A percentile compares a stretch with the other conserved stretches of the same genome.
phyloP scores from a whole-genome alignment of 2,113 vertebrate species.

The Mirounga angustirostris region DNA sequence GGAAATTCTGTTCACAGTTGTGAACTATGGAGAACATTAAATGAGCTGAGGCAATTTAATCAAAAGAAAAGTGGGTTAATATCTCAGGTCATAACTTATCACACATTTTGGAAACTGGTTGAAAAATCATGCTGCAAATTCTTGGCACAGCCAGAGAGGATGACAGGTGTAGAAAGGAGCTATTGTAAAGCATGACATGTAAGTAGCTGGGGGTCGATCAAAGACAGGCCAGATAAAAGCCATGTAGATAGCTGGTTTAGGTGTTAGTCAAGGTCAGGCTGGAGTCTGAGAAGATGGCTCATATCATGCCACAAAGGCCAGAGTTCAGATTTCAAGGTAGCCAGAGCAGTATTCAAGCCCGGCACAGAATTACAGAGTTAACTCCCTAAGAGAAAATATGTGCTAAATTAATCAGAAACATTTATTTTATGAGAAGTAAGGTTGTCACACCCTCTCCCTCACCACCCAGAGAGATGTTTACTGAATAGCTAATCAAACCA shows the following conservation, averaged over 20 bases:
- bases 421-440: neutral
- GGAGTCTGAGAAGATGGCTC: neutral
- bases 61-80: conserved; percentile 6
- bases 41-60: neutral
- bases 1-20: neutral
- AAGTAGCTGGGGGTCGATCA: neutral
- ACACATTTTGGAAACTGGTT: neutral
- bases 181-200: neutral
- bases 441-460: no score
- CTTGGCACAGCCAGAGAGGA: neutral
- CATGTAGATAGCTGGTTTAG: neutral
- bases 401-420: neutral
- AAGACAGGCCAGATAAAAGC: neutral
- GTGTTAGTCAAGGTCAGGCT: neutral
- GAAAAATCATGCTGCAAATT: neutral
- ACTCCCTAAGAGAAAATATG: neutral
- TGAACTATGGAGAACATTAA: neutral
- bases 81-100: neutral
- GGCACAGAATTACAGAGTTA: neutral
- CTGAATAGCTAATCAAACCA: neutral
- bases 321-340: neutral
- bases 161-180: neutral
- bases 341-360: neutral
- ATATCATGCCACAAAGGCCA: neutral
- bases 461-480: neutral